Conservation (phyloP, 1,140 invertebrate genomes). For the Aphelinus atriplicis region DNA sequence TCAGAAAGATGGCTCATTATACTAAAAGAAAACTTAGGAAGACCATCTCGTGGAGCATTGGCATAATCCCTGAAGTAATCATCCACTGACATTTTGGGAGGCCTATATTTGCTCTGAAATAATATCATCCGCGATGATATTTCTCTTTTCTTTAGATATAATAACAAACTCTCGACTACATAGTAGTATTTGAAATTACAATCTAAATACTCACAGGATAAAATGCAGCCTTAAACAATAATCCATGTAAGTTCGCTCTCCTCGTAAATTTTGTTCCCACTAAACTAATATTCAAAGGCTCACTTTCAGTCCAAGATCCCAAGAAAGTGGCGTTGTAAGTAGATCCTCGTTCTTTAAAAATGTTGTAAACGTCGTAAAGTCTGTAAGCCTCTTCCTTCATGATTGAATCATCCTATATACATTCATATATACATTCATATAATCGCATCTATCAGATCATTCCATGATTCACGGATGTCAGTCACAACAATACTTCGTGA, state of each 20-base stretch:
- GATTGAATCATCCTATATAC: too few species aligned
- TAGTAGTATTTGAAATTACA: too few species aligned
- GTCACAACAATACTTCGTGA: too few species aligned
- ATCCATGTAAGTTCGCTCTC: conserved; percentile 5
- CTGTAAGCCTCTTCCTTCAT: too few species aligned
- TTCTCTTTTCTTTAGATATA: too few species aligned
- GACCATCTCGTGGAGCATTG: conserved; percentile 20
- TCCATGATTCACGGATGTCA: too few species aligned
- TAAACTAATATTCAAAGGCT: background rate
- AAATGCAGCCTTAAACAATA: background rate
- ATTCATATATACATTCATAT: too few species aligned
- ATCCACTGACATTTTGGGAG: conserved; percentile 24
- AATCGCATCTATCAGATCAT: too few species aligned
- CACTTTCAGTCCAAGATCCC: background rate
- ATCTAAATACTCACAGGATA: too few species aligned
- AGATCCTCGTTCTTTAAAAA: background rate
- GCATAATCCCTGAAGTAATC: conserved; percentile 38
- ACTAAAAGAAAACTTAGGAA: conserved; percentile 42
- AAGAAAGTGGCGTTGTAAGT: background rate
- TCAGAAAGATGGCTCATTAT: conserved; percentile 28
- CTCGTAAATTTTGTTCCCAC: background rate
- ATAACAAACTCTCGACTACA: too few species aligned
- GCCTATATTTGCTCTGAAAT: conserved; percentile 27
- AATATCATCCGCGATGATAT: too few species aligned
- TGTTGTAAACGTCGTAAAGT: conserved; percentile 6